These are phyloP conservation scores for Tyrophagus putrescentiae DNA, from an alignment of 1,140 invertebrate genomes.

Conservation along the genomic window DNA sequence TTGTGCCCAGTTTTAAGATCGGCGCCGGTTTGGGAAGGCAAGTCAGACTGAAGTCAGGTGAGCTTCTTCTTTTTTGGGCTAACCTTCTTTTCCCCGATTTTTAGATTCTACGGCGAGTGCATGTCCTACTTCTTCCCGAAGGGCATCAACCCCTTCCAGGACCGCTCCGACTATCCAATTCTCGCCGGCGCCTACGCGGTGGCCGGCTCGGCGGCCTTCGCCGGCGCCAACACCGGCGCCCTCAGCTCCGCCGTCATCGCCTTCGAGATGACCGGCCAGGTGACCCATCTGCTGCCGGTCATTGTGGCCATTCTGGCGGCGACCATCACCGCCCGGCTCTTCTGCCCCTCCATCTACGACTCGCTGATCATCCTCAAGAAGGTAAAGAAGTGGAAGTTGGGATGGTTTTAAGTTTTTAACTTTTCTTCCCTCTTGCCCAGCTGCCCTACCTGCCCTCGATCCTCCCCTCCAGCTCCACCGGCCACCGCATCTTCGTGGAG, in stretches of 20 bases:
- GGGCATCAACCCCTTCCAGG: constrained; percentile 68
- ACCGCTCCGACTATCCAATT: constrained; percentile 36
- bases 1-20: constrained; percentile 77
- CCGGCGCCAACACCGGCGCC: constrained; percentile 64
- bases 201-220: constrained; percentile 30
- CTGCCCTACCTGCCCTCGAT: constrained; percentile 87
- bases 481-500: constrained; percentile 84
- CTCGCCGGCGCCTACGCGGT: constrained; percentile 56
- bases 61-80: neutral
- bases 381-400: too few relatives aligned
- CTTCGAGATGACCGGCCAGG: constrained; percentile 95
- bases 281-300: constrained; percentile 87
- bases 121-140: constrained; percentile 83
- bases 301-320: constrained; percentile 84
- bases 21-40: constrained; percentile 64
- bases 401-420: too few relatives aligned
- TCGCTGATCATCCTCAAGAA: constrained; percentile 95
- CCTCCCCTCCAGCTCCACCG: constrained; percentile 47
- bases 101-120: constrained; percentile 58
- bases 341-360: constrained; percentile 94
- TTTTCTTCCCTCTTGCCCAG: too few relatives aligned
- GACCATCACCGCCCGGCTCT: constrained; percentile 75
- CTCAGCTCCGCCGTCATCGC: constrained; percentile 95
- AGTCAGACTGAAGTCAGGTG: neutral
- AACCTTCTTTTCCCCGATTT: neutral